Evolutionary conservation across 2,888 invertebrate species (phyloP), one percentile per base, ranked within the genome.

Genomic region (Diachrysia chrysitis): DNA sequence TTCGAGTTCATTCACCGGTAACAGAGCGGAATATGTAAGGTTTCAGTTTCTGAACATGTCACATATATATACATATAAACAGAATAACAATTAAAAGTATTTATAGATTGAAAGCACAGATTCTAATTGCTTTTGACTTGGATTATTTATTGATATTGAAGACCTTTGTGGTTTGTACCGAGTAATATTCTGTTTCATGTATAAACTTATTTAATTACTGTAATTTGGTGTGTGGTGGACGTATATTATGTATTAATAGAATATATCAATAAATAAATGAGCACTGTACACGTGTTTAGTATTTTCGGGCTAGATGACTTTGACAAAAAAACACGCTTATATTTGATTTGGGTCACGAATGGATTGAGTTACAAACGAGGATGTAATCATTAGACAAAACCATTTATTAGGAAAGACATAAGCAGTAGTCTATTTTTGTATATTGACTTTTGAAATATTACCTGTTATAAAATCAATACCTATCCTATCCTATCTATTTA

Each of bases 221-320:
- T 79, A 66, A 80, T 80, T 77, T 73, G 1, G 57, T 71, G 54
- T 58, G 16, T 63, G 46, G 65, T 67, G 66, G 66, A 69, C 57
- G 63, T 76, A 58, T 70, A 29, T 29, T 67, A 63, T 58, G 58
- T 70, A 66, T 70, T 63, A 65, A 65, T 55, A 59, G 14, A 12
- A 2, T 10, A 12, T 21, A 21, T 21, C 19, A 21, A 14, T 51
- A 19, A 19, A 14, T 51, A 32, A n/a, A n/a, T n/a, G n/a, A n/a
- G n/a, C n/a, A n/a, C 10, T 32, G 32, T 32, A 21, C 21, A 12
- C 21, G 48, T 51, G 48, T n/a, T n/a, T n/a, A n/a, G n/a, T 21
- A 16, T n/a, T 16, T 5, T 42, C 42, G 16, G 6, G 32, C 7
- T 7, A 10, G 9, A 32, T 9, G 32, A 10, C 32, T 32, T n/a